Base-by-base conservation (phyloP, 2,797 vertebrate species). In the Poecile montanus region DNA sequence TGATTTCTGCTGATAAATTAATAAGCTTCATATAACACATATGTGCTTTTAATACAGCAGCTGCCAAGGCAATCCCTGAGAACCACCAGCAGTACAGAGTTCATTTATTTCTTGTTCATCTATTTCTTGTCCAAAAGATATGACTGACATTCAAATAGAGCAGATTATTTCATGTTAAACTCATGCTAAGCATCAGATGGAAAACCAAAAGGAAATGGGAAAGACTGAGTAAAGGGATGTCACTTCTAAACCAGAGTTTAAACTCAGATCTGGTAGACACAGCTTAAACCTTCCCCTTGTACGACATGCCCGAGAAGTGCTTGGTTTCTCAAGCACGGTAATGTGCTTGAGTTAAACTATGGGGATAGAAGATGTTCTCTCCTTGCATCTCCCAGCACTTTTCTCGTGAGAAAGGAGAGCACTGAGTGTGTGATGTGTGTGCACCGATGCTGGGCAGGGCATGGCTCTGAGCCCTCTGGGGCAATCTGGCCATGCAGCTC, bases 391-490 rank as follows among this genome's bases (percentile, higher is more conserved):
- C 66, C 45, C 42, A 58, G 62, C 3, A 2, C 16, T 66, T 56
- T 40, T 36, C 44, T 58, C 17, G 11, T 4, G 8, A 57, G 38
- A 7, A 75, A 45, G 44, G 20, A 34, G 45, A 38, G 70, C 63
- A n/a, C 17, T 14, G 45, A 5, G 5, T 4, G 32, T 26, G 22
- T 42, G 62, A 48, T 1, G 1, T 14, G 7, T 0, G 6, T 1
- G 5, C 53, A 10, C 29, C 2, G n/a, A 11, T 48, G 34, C 47
- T 45, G 73, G 9, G 54, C 42, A n/a, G 1, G 53, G 56, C 54
- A 42, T 4, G 1, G 2, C 50, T 34, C 50, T 0, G 1, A 74
- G 75, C 62, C 42, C 16, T 7, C 19, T 5, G 1, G 22, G 60
- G 53, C 36, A 51, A 56, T 53, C 56, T 11, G 25, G 26, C 21